phyloP scores from a whole-genome alignment of 2,113 vertebrate genomes.

The Paradisaea rubra region DNA sequence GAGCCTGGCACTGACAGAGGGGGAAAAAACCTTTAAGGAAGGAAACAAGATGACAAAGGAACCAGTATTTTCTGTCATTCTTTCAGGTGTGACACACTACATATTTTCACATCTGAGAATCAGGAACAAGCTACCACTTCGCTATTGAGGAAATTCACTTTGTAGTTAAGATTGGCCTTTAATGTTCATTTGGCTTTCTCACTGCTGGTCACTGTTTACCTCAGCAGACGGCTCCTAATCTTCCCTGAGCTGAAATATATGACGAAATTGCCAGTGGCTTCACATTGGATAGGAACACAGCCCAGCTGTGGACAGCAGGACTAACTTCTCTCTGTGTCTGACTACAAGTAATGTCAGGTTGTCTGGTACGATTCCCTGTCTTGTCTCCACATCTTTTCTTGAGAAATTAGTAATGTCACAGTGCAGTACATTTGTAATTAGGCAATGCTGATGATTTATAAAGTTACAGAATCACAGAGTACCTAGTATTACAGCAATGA shows the following conservation, averaged over 20 bases:
- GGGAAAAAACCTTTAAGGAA: background rate
- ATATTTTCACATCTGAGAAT: background rate
- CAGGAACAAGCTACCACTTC: background rate
- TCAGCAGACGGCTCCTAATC: background rate
- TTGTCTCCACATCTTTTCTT: background rate
- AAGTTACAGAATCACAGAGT: constrained; percentile 12
- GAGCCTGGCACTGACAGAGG: background rate
- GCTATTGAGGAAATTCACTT: background rate
- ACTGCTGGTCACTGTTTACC: background rate
- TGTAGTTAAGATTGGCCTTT: background rate
- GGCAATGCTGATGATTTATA: background rate
- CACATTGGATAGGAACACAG: background rate
- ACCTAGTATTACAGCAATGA: constrained; percentile 92
- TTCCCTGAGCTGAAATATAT: background rate
- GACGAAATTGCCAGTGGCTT: background rate
- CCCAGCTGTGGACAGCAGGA: background rate
- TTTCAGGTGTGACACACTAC: background rate
- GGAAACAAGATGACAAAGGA: background rate
- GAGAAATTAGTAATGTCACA: background rate
- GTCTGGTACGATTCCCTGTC: background rate
- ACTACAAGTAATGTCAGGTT: background rate
- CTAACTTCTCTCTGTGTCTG: background rate
- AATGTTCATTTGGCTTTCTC: background rate
- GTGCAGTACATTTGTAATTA: background rate
- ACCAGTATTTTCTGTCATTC: background rate